These are phyloP conservation scores for Drosophila gunungcola DNA, from an alignment of 1,140 invertebrate genomes.

Conservation along the genomic window DNA sequence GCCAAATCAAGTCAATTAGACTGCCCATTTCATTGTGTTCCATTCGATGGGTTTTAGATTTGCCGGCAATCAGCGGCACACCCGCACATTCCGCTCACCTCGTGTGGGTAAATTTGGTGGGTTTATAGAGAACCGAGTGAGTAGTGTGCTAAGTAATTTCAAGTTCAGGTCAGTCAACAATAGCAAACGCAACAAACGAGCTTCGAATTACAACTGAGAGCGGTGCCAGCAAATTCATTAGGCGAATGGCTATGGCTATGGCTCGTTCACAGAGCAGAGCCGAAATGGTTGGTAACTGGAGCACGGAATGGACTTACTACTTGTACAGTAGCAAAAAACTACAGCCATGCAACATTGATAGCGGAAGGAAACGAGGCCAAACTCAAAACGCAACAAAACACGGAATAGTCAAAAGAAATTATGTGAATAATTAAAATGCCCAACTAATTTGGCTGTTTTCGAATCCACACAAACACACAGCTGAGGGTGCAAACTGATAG, in stretches of 20 bases:
- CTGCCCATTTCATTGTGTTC: constrained; percentile 22
- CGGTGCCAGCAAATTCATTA: constrained; percentile 68
- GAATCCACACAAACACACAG: background rate
- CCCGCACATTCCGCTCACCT: constrained; percentile 39
- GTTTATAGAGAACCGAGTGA: constrained; percentile 20
- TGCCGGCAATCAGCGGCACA: constrained; percentile 45
- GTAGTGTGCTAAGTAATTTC: constrained; percentile 48
- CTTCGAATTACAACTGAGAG: constrained; percentile 80
- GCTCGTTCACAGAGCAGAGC: constrained; percentile 25
- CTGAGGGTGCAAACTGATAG: background rate
- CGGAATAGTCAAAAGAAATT: constrained; percentile 20
- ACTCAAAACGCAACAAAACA: constrained; percentile 43
- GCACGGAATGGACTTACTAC: constrained; percentile 58
- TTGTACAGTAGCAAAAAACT: constrained; percentile 11
- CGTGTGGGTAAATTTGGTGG: constrained; percentile 23
- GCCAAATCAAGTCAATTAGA: constrained; percentile 45
- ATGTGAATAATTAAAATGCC: constrained; percentile 69
- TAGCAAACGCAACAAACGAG: constrained; percentile 76
- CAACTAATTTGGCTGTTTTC: constrained; percentile 12
- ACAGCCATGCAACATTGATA: constrained; percentile 68
- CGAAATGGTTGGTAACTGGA: constrained; percentile 65
- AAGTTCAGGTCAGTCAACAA: constrained; percentile 69
- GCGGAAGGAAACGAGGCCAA: constrained; percentile 50
- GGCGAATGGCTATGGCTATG: constrained; percentile 29
- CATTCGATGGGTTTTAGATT: constrained; percentile 46